Evolutionary conservation across 2,888 invertebrate species (phyloP), one percentile per base, ranked within the genome.

Genomic region (Orthosia incerta): DNA sequence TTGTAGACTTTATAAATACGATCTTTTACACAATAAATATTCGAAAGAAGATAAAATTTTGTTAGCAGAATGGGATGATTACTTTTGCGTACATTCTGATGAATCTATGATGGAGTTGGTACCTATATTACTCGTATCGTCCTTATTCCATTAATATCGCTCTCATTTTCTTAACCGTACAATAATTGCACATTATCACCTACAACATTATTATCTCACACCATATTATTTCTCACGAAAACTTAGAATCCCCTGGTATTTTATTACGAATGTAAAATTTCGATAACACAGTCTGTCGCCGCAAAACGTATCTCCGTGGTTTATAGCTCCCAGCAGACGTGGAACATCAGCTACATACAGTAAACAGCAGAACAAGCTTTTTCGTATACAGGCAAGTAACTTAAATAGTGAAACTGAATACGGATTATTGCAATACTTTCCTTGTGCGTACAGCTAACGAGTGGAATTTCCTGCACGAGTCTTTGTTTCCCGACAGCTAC

Each of bases 181-280:
- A 50, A 16, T 48, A 53, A 71, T 23, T n/a, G 15, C 18, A 46
- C 26, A 39, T 3, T 46, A 53, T 45, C 15, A 70, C 20, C 16
- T 3, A 18, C 46, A 76, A 73, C 39, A 57, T 62, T 74, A 73
- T 79, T 48, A 68, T 64, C n/a, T 79, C 18, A 15, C 48, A 39
- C 13, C 53, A 26, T 59, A 57, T 76, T 66, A 68, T 74, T 65
- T 66, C 23, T 39, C 59, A 23, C 39, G 48, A 64, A 74, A 82
- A 79, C 82, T 79, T 61, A 65, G 76, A 77, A 69, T 72, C 73
- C 71, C 70, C 46, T 57, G 60, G 65, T 82, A 86, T 83, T 87
- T 89, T 89, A 87, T 85, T 84, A 80, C 83, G 78, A 86, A 85
- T 86, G 84, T 88, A 80, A 87, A 86, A 89, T 85, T 86, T 86